Base-by-base conservation (phyloP, 2,888 invertebrate genomes). In the Sinopyrophorus schimmeli region DNA sequence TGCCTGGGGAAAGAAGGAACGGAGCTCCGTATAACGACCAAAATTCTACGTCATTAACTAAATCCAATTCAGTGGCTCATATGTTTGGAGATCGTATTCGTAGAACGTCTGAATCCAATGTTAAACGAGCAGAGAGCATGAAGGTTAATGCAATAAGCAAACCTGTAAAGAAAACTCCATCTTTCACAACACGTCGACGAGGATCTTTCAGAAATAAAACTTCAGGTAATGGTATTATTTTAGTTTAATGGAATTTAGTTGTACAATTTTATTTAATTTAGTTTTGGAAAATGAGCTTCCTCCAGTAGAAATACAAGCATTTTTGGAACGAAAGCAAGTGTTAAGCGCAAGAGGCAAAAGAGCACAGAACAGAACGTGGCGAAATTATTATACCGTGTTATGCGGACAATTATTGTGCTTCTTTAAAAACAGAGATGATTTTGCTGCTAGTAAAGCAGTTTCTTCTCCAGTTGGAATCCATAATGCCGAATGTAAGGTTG, bases 321-420 rank as follows among this genome's bases (percentile, higher is more conserved):
- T 82, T 54, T 72, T 99, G 43, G 98, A 98, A 60, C 82, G 98
- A 38, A 99, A 99, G 72, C 97, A 98, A 69, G 92, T 96, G 61
- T 78, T 93, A 0, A 92, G 92, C 47, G 86, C 89, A 51, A 96
- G 96, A 5, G 95, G 94, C 9, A 95, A 94, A 74, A 87, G 92
- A 59, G 95, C 98, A 0, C 89, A 96, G 0, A 91, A 96, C 3
- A 81, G 98, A 3, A 92, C 94, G 0, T 99, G 99, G 99, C 94
- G 96, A 66, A 84, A 82, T 42, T 92, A 90, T 76, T 92, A 96
- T 75, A 89, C 93, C 0, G 97, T 97, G 42, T 79, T 99, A 14
- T 98, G 96, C 70, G 98, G 98, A 0, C 98, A 99, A 71, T 77
- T 97, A 62, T 77, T 99, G 39, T 97, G 96, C 76, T 98, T 99